Evolutionary conservation across 2,113 vertebrate species (phyloP).

Genomic region (Salvelinus namaycush): DNA sequence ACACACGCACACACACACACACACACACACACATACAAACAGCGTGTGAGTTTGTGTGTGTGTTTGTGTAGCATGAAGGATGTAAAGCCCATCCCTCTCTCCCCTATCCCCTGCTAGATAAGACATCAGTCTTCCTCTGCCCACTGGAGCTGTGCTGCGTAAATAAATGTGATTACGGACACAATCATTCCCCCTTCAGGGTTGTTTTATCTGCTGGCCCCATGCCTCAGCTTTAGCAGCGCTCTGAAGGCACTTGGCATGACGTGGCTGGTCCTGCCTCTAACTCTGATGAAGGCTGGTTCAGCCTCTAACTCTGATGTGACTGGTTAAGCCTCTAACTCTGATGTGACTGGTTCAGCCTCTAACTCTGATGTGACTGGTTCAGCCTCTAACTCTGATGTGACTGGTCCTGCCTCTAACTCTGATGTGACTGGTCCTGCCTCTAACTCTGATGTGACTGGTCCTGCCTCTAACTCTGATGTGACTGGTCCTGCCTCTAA

Average conservation of each 20-base stretch:
- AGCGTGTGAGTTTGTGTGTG: not conserved
- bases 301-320: too few relatives aligned
- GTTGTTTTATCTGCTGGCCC: slow-evolving; percentile 77
- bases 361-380: too few relatives aligned
- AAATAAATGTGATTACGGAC: slow-evolving; percentile 80
- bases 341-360: too few relatives aligned
- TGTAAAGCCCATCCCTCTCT: slow-evolving; percentile 60
- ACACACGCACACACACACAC: slow-evolving; percentile 20
- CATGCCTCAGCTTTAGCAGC: slow-evolving; percentile 65
- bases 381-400: too few relatives aligned
- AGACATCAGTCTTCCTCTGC: slow-evolving; percentile 76
- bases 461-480: not conserved
- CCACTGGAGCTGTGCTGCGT: slow-evolving; percentile 48
- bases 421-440: too few relatives aligned
- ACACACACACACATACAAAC: slow-evolving; percentile 11
- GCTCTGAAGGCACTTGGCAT: slow-evolving; percentile 52
- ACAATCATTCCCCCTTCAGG: slow-evolving; percentile 76
- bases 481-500: too few relatives aligned
- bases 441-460: slow-evolving; percentile 37
- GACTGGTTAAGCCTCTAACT: too few relatives aligned
- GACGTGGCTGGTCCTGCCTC: slow-evolving; percentile 39
- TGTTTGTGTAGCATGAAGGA: slow-evolving; percentile 44
- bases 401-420: too few relatives aligned
- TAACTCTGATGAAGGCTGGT: too few relatives aligned
- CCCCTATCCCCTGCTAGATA: slow-evolving; percentile 46